Evolutionary conservation across 1,140 invertebrate genomes (phyloP), one percentile per base, ranked within the genome.

Genomic region (Drepana arcuata): DNA sequence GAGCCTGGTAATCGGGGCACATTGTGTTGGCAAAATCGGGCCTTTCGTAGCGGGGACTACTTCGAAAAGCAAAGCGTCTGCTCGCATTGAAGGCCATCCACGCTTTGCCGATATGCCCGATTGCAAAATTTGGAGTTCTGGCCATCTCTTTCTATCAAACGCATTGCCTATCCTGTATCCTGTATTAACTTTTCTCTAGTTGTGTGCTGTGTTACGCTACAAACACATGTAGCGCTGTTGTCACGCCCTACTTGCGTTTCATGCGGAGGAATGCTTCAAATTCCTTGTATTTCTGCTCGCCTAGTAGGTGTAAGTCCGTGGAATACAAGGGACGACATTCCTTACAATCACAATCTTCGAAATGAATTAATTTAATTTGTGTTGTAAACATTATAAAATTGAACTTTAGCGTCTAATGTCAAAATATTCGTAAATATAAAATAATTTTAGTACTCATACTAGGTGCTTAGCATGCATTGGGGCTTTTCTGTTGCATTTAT

Each of bases 311-410:
- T 41, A 60, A 55, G 61, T 65, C 46, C 34, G 31, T 44, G 33
- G 49, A 58, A 60, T 67, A 61, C 60, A 52, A 68, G 53, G 64
- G 63, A 61, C 54, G 59, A 49, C 53, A 43, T 58, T 57, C 54
- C 18, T 4, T 9, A 21, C 9, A 4, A 21, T 21, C 18, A 21
- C n/a, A n/a, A n/a, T n/a, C n/a, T n/a, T n/a, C n/a, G n/a, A n/a
- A n/a, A n/a, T n/a, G n/a, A n/a, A n/a, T n/a, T n/a, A n/a, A n/a
- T n/a, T n/a, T n/a, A n/a, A n/a, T n/a, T n/a, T n/a, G n/a, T n/a
- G n/a, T n/a, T n/a, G n/a, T n/a, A n/a, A n/a, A n/a, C n/a, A n/a
- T n/a, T n/a, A n/a, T n/a, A n/a, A n/a, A n/a, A n/a, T n/a, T n/a
- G n/a, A n/a, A n/a, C n/a, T n/a, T n/a, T n/a, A n/a, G n/a, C n/a